Evolutionary conservation across 2,797 vertebrate genomes (phyloP), one percentile per base, ranked within the genome.

Genomic region (Lithobates pipiens): DNA sequence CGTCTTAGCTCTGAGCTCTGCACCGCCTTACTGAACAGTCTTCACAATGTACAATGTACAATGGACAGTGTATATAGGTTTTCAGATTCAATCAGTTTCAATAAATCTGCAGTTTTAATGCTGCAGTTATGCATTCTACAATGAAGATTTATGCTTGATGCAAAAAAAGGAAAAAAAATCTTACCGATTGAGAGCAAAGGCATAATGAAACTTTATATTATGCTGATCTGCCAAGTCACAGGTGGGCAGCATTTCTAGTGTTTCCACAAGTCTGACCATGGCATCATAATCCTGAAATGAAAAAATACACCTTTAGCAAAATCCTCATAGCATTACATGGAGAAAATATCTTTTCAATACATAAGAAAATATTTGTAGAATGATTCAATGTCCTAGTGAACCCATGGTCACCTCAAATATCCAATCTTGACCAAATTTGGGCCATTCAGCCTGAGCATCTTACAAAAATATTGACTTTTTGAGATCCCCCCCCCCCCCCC

Each of bases 241-340:
- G 0, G 96, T 97, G 18, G 98, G 98, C 89, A 99, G 93, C 95
- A 95, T 96, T 93, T 99, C 95, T 84, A 99, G 91, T 8, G 97
- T 97, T 92, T 99, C 95, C n/a, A 99, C 97, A 87, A 99, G 93
- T 90, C 97, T 98, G 89, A 99, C 97, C 97, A 99, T 99, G 39
- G 97, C 96, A 86, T 99, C 95, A 39, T 99, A 99, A 90, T 99
- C 97, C 98, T 99, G 91, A 84, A 87, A 82, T 61, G 21, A 21
- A 61, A 57, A 57, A 61, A 61, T 1, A 57, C 11, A 83, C n/a
- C 63, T 57, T 29, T 21, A 34, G 27, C n/a, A 70, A 50, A 25
- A 46, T 36, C 34, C 29, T 54, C 36, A 44, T n/a, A 23, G 27
- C 10, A 70, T 7, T 16, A 10, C 13, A 23, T n/a, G 10, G 57